Percentiles rank a stretch among this genome's conserved stretches.
These are phyloP conservation scores for Ptyas mucosa DNA, from an alignment of 2,113 vertebrate genomes.

Conservation along the genomic window DNA sequence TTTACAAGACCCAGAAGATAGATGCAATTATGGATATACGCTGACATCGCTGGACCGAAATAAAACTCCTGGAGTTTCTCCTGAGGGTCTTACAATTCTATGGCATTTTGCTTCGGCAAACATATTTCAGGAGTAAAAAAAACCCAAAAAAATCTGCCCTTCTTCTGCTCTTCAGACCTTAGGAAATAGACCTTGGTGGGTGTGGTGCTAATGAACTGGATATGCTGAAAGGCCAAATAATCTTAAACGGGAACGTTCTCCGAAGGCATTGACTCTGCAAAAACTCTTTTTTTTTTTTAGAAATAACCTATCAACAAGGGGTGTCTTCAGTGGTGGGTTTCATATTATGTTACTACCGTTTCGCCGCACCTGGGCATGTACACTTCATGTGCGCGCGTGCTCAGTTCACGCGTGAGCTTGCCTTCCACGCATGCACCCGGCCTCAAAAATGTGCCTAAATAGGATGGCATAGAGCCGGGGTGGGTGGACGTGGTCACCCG, in stretches of 20 bases:
- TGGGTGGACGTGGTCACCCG: no score
- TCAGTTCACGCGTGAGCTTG: no score
- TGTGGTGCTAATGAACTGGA: background rate
- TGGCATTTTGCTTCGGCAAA: accelerated
- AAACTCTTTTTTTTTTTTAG: background rate
- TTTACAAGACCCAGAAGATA: background rate
- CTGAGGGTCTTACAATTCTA: background rate
- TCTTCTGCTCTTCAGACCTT: background rate
- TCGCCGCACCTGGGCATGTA: no score
- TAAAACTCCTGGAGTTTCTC: background rate
- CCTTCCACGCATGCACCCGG: no score
- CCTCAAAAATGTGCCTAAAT: no score
- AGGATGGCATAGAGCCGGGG: no score
- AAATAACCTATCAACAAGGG: background rate
- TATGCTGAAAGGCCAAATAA: background rate
- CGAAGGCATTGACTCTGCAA: background rate
- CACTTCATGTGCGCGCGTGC: no score
- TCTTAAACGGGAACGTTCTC: background rate
- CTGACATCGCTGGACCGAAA: background rate
- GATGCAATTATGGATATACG: background rate
- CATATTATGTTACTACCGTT: no score
- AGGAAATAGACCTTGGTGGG: background rate
- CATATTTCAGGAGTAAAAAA: background rate
- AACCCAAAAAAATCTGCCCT: background rate
- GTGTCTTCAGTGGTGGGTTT: background rate